A percentile compares a stretch with the other conserved stretches of the same genome.
These are phyloP conservation scores for Bilobella aurantiaca DNA, from an alignment of 1,140 invertebrate species.

Conservation along the genomic window DNA sequence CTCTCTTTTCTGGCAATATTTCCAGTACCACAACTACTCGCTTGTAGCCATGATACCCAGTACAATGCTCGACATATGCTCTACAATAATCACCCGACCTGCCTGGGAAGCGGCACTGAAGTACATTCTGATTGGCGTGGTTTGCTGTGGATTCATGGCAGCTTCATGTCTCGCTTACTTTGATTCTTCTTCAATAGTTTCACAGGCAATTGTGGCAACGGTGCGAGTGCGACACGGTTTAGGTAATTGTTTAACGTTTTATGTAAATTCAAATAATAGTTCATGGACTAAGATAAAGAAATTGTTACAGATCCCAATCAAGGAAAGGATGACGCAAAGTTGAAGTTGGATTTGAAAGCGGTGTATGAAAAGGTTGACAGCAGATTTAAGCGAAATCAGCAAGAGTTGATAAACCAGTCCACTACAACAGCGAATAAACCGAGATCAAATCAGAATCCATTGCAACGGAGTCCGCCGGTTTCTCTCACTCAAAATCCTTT, in stretches of 20 bases:
- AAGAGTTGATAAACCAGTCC: constrained; percentile 10
- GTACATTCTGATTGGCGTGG: constrained; percentile 53
- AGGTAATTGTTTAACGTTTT: constrained; percentile 13
- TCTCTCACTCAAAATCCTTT: not conserved
- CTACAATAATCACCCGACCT: constrained; percentile 60
- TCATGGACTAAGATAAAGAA: not conserved
- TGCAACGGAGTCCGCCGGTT: not conserved
- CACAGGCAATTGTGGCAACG: constrained; percentile 41
- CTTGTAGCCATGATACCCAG: constrained; percentile 70
- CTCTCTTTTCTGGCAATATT: constrained; percentile 18
- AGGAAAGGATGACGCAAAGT: constrained; percentile 22
- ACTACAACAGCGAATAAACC: not conserved
- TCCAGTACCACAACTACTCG: constrained; percentile 54
- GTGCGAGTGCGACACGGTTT: constrained; percentile 31
- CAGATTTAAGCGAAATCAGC: constrained; percentile 30
- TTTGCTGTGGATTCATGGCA: constrained; percentile 54
- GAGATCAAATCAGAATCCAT: not conserved
- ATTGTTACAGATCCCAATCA: constrained; percentile 4
- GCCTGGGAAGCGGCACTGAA: constrained; percentile 67
- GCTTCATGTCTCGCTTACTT: constrained; percentile 59
- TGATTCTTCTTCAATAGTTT: constrained; percentile 54
- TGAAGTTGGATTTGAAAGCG: constrained; percentile 32
- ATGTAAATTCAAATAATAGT: not conserved
- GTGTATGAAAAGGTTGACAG: constrained; percentile 36
- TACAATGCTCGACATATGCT: constrained; percentile 61